phyloP scores from a whole-genome alignment of 2,113 vertebrate genomes.

The Cebus imitator region DNA sequence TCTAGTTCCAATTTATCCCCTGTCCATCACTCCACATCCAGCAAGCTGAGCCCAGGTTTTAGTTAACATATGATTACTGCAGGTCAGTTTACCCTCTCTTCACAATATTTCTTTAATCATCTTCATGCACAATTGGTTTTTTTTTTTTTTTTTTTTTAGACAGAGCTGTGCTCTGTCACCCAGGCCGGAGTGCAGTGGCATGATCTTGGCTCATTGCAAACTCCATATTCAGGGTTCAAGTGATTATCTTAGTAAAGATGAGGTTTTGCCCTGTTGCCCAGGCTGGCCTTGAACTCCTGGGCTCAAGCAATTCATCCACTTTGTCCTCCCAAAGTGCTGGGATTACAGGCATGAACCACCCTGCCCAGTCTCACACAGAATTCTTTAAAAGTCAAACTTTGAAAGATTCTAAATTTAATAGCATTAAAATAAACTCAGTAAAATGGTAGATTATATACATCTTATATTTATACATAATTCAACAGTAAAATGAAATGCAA shows the following conservation, averaged over 20 bases:
- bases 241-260: too few species aligned
- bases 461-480: not conserved
- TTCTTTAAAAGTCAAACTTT: not conserved
- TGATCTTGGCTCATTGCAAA: too few species aligned
- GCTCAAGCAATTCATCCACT: too few species aligned
- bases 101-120: too few species aligned
- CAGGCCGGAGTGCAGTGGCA: too few species aligned
- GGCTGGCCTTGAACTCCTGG: too few species aligned
- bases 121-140: not conserved
- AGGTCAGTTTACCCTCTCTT: not conserved
- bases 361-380: not conserved
- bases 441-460: not conserved
- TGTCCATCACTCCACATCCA: rapidly evolving
- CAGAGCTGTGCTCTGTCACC: too few species aligned
- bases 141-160: too few species aligned
- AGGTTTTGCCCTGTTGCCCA: too few species aligned
- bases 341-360: too few species aligned
- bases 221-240: too few species aligned
- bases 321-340: too few species aligned
- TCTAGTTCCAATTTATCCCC: not conserved
- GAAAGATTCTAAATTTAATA: not conserved
- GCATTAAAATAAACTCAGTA: not conserved
- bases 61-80: rapidly evolving
- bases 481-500: not conserved
- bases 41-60: not conserved